Percentiles rank a stretch among this genome's conserved stretches.
Evolutionary conservation across 2,888 invertebrate species (phyloP).

Genomic region (Cyclophora punctaria): DNA sequence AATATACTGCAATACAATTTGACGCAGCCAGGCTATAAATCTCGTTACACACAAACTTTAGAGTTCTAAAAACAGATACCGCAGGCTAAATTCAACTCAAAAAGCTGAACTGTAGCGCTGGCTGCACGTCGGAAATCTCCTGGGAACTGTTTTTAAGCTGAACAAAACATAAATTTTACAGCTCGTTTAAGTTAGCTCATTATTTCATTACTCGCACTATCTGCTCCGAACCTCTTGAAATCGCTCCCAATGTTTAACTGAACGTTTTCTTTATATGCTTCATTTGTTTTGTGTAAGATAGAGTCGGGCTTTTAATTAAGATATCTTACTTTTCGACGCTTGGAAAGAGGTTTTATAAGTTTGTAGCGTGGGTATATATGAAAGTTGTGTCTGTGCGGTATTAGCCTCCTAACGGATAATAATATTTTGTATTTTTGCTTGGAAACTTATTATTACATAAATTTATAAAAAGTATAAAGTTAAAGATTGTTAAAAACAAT

Average conservation of each 20-base stretch:
- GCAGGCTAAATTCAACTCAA: slow-evolving; percentile 49
- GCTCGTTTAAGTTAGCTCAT: slow-evolving; percentile 69
- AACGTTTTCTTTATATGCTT: too few relatives aligned
- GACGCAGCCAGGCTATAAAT: slow-evolving; percentile 12
- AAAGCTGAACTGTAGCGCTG: slow-evolving; percentile 55
- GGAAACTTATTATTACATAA: too few relatives aligned
- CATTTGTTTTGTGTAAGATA: too few relatives aligned
- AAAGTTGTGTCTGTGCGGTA: too few relatives aligned
- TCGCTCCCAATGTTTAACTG: background rate
- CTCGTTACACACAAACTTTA: slow-evolving; percentile 27
- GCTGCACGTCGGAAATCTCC: slow-evolving; percentile 58
- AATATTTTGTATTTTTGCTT: too few relatives aligned
- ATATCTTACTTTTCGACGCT: too few relatives aligned
- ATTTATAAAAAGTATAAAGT: too few relatives aligned
- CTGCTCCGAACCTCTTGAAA: slow-evolving; percentile 32
- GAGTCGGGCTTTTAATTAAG: too few relatives aligned
- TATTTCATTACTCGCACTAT: slow-evolving; percentile 64
- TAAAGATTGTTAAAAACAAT: too few relatives aligned
- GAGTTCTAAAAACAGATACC: slow-evolving; percentile 44
- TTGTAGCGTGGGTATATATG: too few relatives aligned
- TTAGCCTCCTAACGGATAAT: too few relatives aligned
- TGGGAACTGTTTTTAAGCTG: slow-evolving; percentile 66
- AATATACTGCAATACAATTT: slow-evolving; percentile 3
- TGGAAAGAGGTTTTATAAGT: too few relatives aligned
- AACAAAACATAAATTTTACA: slow-evolving; percentile 68